Base-by-base conservation (phyloP, 92 coral and sea anemone species). In the Phenganax subtilis region DNA sequence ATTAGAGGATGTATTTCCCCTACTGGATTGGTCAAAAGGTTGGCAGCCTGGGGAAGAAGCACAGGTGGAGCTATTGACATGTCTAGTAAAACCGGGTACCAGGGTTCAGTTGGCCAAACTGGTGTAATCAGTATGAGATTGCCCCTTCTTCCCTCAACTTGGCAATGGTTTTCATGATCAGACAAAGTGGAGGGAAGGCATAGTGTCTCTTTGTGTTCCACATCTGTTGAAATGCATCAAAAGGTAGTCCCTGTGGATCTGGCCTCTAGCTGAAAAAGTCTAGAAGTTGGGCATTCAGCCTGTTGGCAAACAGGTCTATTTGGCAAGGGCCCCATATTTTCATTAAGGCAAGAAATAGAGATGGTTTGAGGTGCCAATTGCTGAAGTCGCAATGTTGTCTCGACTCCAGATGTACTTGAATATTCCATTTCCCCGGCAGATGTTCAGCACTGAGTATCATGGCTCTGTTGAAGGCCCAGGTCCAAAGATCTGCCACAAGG, bases 221-320 rank as follows among this genome's bases (percentile, higher is more conserved):
- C 11, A 63, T 72, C 37, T 80, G 75, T 28, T 64, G 60, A 29
- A 80, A 78, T 2, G 47, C 47, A 37, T 37, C 47, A 0, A 5
- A 37, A 37, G 47, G 3, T 37, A 37, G 2, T 37, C 47, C 83
- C 70, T 82, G 65, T 73, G 86, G 89, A 57, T 83, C 86, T 47
- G 89, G 90, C 30, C 71, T 84, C 87, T 77, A 79, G 28, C 87
- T 87, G 71, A 87, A 81, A 84, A 87, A 87, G 12, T 82, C 55
- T 31, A 75, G 72, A 1, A 81, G 81, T 75, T 85, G 84, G n/a
- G 55, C 51, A 76, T 86, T 85, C 53, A 85, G 85, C 44, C 88
- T 67, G 83, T 80, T 68, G 67, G 89, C 87, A 54, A 87, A 87
- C 12, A 87, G 72, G 70, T 88, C 90, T 10, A 37, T 76, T 37